Base-by-base conservation (phyloP, 2,888 invertebrate species). In the Drosophila peninsularis region DNA sequence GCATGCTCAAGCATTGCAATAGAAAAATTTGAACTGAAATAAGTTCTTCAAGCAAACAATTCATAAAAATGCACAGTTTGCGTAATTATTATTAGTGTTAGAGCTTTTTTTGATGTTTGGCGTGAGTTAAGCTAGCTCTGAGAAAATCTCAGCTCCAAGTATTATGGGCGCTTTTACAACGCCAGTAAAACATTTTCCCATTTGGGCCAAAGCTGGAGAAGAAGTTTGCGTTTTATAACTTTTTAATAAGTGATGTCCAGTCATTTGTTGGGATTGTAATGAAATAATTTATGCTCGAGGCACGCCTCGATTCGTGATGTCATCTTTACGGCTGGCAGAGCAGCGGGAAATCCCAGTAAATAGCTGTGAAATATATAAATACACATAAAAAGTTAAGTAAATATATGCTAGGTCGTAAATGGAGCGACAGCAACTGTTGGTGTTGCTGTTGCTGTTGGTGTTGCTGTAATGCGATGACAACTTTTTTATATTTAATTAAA, bases 401-500 rank as follows among this genome's bases (percentile, higher is more conserved):
- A 60, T 53, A 45, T 39, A 14, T 44, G 24, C 10, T 14, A 21
- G 57, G 34, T 67, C 73, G 73, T 71, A 73, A 71, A 62, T 62
- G 50, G 32, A 11, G 19, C 21, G 13, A 1, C 39, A 39, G 41
- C 19, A 11, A 11, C 41, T 36, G 21, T 44, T 47, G n/a, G 19
- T 45, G 45, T 27, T 44, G 47, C 0, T 13, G 14, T 44, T 42
- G 24, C 11, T 37, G 52, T 27, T 39, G 53, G 0, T 53, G 53
- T 41, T 62, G 64, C 54, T 57, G 52, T 68, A 62, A 67, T 55
- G 61, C 60, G 71, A 60, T 77, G 82, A 78, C 75, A 83, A 65
- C 80, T 82, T 84, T 30, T 80, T 87, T 76, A 71, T 81, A 83
- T 83, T 88, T 88, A 88, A 88, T 86, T 85, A 86, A 83, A 86